Evolutionary conservation across 2,113 vertebrate genomes (phyloP).

Genomic region (Pygoscelis adeliae): DNA sequence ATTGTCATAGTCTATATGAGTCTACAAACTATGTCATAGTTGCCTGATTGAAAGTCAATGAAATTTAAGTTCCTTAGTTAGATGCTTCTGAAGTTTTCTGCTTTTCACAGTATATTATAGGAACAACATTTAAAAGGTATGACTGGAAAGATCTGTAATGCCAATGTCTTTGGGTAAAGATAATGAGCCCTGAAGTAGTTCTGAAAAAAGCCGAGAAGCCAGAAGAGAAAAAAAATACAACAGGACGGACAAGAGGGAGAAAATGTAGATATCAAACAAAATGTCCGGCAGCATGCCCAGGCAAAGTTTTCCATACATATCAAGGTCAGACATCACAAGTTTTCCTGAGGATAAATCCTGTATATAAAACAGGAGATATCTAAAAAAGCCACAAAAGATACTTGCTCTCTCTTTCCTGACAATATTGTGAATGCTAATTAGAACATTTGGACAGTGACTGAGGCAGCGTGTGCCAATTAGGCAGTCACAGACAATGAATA

Average conservation of each 20-base stretch:
- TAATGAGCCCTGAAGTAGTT: background rate
- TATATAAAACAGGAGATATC: background rate
- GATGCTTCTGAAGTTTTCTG: background rate
- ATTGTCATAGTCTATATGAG: background rate
- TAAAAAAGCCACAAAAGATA: background rate
- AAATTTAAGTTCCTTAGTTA: background rate
- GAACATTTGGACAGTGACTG: background rate
- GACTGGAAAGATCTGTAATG: background rate
- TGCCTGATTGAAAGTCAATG: background rate
- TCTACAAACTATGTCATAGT: background rate
- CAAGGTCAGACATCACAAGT: constrained; percentile 3
- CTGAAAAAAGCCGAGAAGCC: background rate
- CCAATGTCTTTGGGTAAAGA: background rate
- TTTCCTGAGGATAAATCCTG: background rate
- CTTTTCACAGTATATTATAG: background rate
- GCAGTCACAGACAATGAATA: background rate
- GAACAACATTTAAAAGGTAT: background rate
- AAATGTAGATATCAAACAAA: constrained; percentile 23
- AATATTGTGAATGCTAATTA: background rate
- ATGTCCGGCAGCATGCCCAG: background rate
- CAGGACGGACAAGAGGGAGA: background rate
- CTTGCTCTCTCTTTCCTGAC: background rate
- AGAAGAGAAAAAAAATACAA: background rate
- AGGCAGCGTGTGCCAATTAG: background rate
- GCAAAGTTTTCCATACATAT: background rate